Evolutionary conservation across 2,888 invertebrate species (phyloP).

Genomic region (Pseudolycoriella hygida): DNA sequence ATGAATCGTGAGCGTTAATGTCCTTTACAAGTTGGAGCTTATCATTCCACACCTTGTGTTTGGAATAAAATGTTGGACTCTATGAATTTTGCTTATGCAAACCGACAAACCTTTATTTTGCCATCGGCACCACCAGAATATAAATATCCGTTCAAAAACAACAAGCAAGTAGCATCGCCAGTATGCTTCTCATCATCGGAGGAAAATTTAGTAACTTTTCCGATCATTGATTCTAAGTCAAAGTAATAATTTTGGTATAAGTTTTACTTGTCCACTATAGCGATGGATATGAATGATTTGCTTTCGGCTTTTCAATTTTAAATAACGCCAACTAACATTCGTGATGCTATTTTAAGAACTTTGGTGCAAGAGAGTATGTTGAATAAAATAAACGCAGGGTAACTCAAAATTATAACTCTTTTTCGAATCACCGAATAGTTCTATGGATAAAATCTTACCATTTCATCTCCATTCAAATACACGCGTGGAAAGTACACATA

Average conservation of each 20-base stretch:
- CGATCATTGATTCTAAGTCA: constrained; percentile 10
- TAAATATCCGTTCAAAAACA: constrained; percentile 19
- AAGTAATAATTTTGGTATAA: not conserved
- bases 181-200: constrained; percentile 19
- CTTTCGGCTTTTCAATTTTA: not conserved
- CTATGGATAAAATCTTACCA: too few relatives aligned
- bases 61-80: too few relatives aligned
- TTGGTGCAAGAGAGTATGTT: too few relatives aligned
- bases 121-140: constrained; percentile 29
- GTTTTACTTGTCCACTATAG: too few relatives aligned
- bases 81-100: not conserved
- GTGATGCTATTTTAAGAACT: not conserved
- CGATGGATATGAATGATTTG: too few relatives aligned
- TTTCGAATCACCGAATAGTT: too few relatives aligned
- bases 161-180: constrained; percentile 24
- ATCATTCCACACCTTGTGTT: constrained; percentile 24
- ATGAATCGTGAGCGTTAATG: constrained; percentile 22
- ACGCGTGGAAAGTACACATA: too few relatives aligned
- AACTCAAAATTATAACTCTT: too few relatives aligned
- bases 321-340: not conserved
- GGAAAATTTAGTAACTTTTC: constrained; percentile 16
- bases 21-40: constrained; percentile 20
- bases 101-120: constrained; percentile 24
- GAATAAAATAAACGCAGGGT: too few relatives aligned
- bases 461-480: too few relatives aligned